Conservation (phyloP, 2,888 invertebrate genomes). For the Nemotelus pantherinus region DNA sequence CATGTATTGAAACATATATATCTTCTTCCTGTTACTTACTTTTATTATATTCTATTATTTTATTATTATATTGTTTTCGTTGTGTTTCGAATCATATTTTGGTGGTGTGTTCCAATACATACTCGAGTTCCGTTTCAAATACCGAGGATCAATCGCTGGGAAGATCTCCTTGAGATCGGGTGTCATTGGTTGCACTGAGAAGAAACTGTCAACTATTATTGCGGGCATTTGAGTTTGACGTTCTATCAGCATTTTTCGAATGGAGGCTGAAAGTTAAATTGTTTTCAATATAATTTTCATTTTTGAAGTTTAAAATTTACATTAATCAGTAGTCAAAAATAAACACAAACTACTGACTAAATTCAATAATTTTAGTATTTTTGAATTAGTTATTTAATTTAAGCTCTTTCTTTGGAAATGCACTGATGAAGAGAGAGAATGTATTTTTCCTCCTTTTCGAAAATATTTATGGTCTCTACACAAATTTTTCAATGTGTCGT, state of each 20-base stretch:
- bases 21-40: background rate
- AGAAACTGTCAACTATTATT: constrained; percentile 69
- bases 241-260: constrained; percentile 65
- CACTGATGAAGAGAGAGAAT: too few species aligned
- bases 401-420: too few species aligned
- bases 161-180: constrained; percentile 76
- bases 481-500: too few species aligned
- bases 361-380: too few species aligned
- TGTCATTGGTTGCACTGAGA: constrained; percentile 70
- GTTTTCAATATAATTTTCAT: background rate
- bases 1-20: background rate
- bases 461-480: too few species aligned
- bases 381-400: too few species aligned
- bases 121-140: constrained; percentile 77
- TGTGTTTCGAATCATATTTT: constrained; percentile 68
- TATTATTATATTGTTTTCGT: constrained; percentile 59
- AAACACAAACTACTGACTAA: too few species aligned
- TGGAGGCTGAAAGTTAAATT: constrained; percentile 60
- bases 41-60: background rate
- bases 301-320: too few species aligned
- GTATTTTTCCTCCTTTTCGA: too few species aligned
- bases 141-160: constrained; percentile 72
- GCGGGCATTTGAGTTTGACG: constrained; percentile 65
- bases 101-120: constrained; percentile 81
- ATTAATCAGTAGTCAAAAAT: too few species aligned